Evolutionary conservation across 2,113 vertebrate species (phyloP).

Genomic region (Tachuris rubrigastra): DNA sequence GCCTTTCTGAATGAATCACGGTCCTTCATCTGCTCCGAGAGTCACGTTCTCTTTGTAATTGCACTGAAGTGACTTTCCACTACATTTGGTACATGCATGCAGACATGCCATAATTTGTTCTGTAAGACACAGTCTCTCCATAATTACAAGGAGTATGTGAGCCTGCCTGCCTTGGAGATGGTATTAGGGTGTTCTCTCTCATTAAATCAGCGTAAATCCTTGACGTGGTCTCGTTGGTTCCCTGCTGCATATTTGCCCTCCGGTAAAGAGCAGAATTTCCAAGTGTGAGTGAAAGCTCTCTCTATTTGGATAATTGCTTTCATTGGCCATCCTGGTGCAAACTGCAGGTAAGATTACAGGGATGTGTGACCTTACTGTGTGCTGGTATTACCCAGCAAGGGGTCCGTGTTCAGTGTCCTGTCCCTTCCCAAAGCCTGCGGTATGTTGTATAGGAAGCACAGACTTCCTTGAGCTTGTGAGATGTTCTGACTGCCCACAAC

Average conservation of each 20-base stretch:
- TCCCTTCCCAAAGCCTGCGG: neutral
- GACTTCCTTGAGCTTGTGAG: neutral
- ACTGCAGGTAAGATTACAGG: neutral
- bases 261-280: neutral
- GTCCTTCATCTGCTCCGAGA: neutral
- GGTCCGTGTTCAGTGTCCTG: neutral
- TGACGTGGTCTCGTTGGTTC: neutral
- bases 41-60: neutral
- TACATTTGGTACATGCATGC: neutral
- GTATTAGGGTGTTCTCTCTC: neutral
- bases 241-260: neutral
- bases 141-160: conserved; percentile 1
- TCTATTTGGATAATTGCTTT: neutral
- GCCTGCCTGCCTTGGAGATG: neutral
- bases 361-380: neutral
- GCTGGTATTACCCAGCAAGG: neutral
- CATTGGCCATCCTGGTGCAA: neutral
- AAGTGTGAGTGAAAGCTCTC: neutral
- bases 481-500: rapidly evolving
- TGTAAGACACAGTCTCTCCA: neutral
- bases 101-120: conserved; percentile 16
- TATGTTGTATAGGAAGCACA: neutral
- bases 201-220: neutral
- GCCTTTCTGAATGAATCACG: neutral
- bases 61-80: conserved; percentile 7